Conservation (phyloP, 2,113 vertebrate genomes). For the Azemiops feae region DNA sequence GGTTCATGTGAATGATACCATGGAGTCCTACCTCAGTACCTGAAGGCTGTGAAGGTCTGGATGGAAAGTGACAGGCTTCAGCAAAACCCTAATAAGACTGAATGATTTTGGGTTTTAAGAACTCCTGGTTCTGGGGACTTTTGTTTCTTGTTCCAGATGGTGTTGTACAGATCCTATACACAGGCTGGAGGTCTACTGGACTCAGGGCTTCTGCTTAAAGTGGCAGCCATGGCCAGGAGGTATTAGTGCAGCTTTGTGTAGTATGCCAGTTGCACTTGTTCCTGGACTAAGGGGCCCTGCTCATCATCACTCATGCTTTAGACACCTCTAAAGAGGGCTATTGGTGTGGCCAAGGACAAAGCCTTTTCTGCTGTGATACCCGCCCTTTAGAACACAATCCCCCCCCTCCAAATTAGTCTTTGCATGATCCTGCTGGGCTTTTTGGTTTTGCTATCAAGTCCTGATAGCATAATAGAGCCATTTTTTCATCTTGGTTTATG, state of each 20-base stretch:
- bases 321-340: neutral
- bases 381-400: neutral
- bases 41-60: neutral
- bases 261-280: neutral
- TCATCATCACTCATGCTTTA: neutral
- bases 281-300: neutral
- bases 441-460: neutral
- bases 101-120: neutral
- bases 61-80: neutral
- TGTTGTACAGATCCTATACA: neutral
- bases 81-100: neutral
- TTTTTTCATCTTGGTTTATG: too few relatives aligned
- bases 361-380: neutral
- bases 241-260: neutral
- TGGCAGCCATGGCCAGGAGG: neutral
- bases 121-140: neutral
- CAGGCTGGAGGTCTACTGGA: neutral
- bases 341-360: neutral
- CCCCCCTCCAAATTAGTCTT: neutral
- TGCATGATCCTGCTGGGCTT: neutral
- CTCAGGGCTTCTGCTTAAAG: too few relatives aligned
- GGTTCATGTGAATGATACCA: neutral
- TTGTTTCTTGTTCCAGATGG: neutral
- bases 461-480: too few relatives aligned
- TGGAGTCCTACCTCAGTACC: neutral